phyloP scores from a whole-genome alignment of 1,140 invertebrate genomes.

The Plodia interpunctella region DNA sequence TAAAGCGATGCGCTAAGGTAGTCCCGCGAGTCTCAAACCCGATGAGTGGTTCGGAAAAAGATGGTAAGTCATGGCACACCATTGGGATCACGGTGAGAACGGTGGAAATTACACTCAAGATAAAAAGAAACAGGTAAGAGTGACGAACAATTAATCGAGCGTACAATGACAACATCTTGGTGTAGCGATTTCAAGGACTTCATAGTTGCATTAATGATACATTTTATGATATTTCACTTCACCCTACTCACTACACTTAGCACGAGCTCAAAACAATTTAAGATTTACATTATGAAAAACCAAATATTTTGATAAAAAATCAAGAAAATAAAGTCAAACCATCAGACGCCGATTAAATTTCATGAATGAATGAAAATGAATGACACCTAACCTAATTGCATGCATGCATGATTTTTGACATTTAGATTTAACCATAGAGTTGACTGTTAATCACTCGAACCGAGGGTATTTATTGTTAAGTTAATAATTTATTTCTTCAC shows the following conservation, averaged over 20 bases:
- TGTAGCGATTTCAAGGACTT: constrained; percentile 39
- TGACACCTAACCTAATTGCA: too few species aligned
- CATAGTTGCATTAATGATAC: constrained; percentile 53
- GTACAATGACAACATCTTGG: constrained; percentile 77
- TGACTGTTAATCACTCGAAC: too few species aligned
- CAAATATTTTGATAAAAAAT: neutral
- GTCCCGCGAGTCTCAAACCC: constrained; percentile 96
- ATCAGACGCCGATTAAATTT: neutral
- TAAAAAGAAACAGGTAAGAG: constrained; percentile 84
- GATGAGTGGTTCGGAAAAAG: constrained; percentile 87
- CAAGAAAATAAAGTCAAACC: neutral
- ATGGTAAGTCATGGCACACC: constrained; percentile 82
- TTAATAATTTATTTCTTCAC: too few species aligned
- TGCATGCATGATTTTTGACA: too few species aligned
- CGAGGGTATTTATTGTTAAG: too few species aligned
- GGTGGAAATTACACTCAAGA: constrained; percentile 82
- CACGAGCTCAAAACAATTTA: neutral
- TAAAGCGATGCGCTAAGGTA: constrained; percentile 84
- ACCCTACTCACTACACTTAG: constrained; percentile 19
- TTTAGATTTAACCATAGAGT: neutral
- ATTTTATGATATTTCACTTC: constrained; percentile 39
- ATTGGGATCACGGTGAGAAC: constrained; percentile 85
- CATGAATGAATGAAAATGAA: neutral
- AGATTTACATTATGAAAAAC: constrained; percentile 5
- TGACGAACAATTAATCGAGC: constrained; percentile 84